Percentiles rank a stretch among this genome's conserved stretches.
Conservation (phyloP, 2,888 invertebrate genomes). For the Stegophylla sp. region DNA sequence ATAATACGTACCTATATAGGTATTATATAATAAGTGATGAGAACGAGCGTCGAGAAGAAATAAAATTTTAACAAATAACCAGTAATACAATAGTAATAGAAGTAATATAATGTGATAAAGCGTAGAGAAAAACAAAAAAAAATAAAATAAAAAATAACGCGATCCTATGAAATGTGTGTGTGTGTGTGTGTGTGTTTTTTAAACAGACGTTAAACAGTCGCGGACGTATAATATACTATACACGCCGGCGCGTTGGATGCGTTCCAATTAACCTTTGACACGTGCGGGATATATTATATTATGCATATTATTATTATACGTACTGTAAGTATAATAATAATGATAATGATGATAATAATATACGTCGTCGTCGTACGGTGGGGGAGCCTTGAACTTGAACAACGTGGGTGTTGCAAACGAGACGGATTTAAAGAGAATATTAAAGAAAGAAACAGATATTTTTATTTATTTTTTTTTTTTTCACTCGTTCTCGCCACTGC, state of each 20-base stretch:
- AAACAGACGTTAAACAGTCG: constrained; percentile 39
- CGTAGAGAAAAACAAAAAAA: not conserved
- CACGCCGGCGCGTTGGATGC: constrained; percentile 34
- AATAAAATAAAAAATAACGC: not conserved
- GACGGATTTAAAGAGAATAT: constrained; percentile 28
- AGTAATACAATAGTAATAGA: not conserved
- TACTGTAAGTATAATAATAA: too few relatives aligned
- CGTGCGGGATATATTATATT: not conserved
- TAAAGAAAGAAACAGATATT: constrained; percentile 25
- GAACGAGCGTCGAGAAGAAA: not conserved
- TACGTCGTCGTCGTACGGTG: not conserved
- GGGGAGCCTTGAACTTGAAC: constrained; percentile 45
- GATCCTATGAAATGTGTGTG: constrained; percentile 6
- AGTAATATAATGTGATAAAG: not conserved
- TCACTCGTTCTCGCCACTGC: constrained; percentile 2
- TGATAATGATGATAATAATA: too few relatives aligned
- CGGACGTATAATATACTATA: not conserved
- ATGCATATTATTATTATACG: not conserved
- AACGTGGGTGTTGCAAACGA: constrained; percentile 45
- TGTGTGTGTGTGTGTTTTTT: constrained; percentile 11
- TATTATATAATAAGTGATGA: not conserved
- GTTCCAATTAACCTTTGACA: constrained; percentile 58
- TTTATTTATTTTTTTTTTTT: constrained; percentile 9
- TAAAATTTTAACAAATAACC: not conserved
- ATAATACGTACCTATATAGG: not conserved